Base-by-base conservation (phyloP, 2,888 invertebrate species). In the Cacoxenus indagator region DNA sequence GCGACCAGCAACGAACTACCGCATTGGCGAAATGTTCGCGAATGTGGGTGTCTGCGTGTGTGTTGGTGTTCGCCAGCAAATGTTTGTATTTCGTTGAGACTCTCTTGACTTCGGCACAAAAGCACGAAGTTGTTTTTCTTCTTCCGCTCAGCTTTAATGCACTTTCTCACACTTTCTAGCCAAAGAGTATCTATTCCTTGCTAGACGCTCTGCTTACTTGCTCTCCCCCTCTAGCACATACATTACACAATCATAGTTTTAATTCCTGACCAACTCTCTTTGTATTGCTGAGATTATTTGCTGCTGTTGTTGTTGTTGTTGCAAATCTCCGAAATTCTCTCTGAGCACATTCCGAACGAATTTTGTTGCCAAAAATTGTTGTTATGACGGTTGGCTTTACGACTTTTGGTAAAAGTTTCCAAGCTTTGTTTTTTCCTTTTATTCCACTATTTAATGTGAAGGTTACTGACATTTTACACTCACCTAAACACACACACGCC, bases 401-500 rank as follows among this genome's bases (percentile, higher is more conserved):
- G 19, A 17, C n/a, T 65, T 64, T 46, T 43, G 3, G 1, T 31
- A 17, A n/a, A 22, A 1, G n/a, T 61, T 19, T 14, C 26, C 29
- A 45, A n/a, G n/a, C n/a, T n/a, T n/a, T n/a, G n/a, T n/a, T n/a
- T n/a, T n/a, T 64, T 43, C 24, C 22, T 24, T 64, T 64, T 2
- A 14, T 48, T 51, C 19, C 11, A 8, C 11, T 48, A 27, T n/a
- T 67, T 74, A 74, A 76, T 75, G 73, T 76, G 75, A 77, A 77
- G 75, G 75, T 77, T 76, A 77, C 75, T 77, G 76, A 77, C 76
- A 73, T 75, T 74, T 70, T 72, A 64, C 29, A 14, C 26, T n/a
- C n/a, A n/a, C n/a, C n/a, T n/a, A n/a, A n/a, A n/a, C n/a, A n/a
- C n/a, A n/a, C n/a, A n/a, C n/a, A n/a, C n/a, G n/a, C n/a, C n/a